These are phyloP conservation scores for Sialia sialis DNA, from an alignment of 2,113 vertebrate species.

Conservation along the genomic window DNA sequence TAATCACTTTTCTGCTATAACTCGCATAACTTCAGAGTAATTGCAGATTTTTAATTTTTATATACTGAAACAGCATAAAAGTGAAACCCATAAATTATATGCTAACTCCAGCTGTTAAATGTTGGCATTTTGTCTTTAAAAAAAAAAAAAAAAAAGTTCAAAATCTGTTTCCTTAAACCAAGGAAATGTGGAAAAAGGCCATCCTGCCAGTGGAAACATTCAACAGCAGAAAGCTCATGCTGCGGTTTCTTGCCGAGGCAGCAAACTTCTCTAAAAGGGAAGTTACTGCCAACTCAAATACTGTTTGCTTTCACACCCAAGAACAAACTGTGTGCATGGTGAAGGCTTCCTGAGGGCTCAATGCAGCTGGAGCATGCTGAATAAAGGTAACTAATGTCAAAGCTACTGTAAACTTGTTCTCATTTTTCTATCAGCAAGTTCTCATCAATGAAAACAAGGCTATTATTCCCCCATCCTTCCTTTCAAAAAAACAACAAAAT, in stretches of 20 bases:
- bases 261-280: slow-evolving; percentile 89
- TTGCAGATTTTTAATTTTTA: slow-evolving; percentile 68
- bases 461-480: slow-evolving; percentile 42
- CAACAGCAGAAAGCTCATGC: slow-evolving; percentile 79
- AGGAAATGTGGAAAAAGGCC: slow-evolving; percentile 95
- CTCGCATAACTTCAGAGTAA: slow-evolving; percentile 58
- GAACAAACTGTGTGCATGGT: slow-evolving; percentile 83
- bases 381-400: slow-evolving; percentile 91
- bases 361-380: slow-evolving; percentile 88
- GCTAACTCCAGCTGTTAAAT: slow-evolving; percentile 78
- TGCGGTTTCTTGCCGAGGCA: slow-evolving; percentile 94
- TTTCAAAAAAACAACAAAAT: background rate
- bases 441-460: slow-evolving; percentile 79
- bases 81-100: slow-evolving; percentile 75
- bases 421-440: slow-evolving; percentile 81
- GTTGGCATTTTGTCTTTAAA: slow-evolving; percentile 77
- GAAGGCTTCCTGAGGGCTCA: slow-evolving; percentile 92
- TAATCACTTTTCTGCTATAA: slow-evolving; percentile 51
- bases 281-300: slow-evolving; percentile 92
- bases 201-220: slow-evolving; percentile 87
- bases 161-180: slow-evolving; percentile 98
- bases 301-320: slow-evolving; percentile 85
- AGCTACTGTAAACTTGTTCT: slow-evolving; percentile 89
- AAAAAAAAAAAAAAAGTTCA: slow-evolving; percentile 74
- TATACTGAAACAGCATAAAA: slow-evolving; percentile 61